Evolutionary conservation across 2,888 invertebrate genomes (phyloP), one percentile per base, ranked within the genome.

Genomic region (Gymnocheta viridis): DNA sequence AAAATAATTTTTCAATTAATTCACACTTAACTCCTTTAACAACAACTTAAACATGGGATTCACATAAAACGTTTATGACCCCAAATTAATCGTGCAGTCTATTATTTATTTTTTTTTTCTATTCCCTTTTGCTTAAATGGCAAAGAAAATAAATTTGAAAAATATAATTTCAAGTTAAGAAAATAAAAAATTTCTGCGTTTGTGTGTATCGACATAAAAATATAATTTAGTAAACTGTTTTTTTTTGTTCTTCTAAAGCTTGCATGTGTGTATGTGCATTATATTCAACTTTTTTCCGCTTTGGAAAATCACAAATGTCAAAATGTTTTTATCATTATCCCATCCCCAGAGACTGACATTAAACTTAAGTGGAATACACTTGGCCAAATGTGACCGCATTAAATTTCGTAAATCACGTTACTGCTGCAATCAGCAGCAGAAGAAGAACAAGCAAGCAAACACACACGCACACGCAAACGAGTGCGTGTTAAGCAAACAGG

Each of bases 361-460:
- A 90, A 90, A 91, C 91, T 92, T 91, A 92, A 89, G 90, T 91
- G 88, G 88, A 90, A 92, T 92, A 89, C 89, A 91, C 91, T 92
- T 90, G 90, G 90, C 92, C 92, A 92, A 92, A 92, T 92, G 92
- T 91, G 92, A 91, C 92, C 91, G 86, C 82, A 82, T 86, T 88
- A 87, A 89, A 88, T 88, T 85, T 85, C 85, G 82, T 85, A 85
- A 82, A 85, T 80, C 82, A 86, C 82, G 85, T 85, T 82, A 85
- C 69, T 72, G 64, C 73, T 56, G 70, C 70, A 56, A 64, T 54
- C 74, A 76, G 22, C 19, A 54, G 35, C 56, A 56, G 35, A 12
- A 38, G 35, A 12, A 38, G 14, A 38, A 51, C 9, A 51, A 51
- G 38, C 47, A 14, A n/a, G 27, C 29, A 66, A 77, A 47, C 1